phyloP scores from a whole-genome alignment of 2,888 invertebrate genomes.

The Aphidius colemani region DNA sequence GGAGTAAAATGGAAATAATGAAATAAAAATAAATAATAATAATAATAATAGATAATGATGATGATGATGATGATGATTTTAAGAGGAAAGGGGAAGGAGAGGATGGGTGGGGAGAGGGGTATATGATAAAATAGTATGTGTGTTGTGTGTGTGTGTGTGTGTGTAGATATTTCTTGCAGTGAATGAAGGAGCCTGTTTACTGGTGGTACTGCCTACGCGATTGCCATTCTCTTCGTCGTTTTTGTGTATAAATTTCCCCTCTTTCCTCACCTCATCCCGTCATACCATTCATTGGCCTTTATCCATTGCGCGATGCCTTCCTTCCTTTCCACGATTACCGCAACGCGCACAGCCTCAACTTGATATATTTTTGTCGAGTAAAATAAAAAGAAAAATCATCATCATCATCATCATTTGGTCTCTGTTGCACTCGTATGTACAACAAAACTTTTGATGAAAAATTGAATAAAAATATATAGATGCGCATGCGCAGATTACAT shows the following conservation, averaged over 20 bases:
- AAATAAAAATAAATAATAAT: background rate
- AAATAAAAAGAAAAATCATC: too few species aligned
- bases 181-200: conserved; percentile 60
- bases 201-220: conserved; percentile 56
- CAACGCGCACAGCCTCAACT: too few species aligned
- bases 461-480: background rate
- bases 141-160: conserved; percentile 41
- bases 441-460: background rate
- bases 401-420: conserved; percentile 50
- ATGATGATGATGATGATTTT: too few species aligned
- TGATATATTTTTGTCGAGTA: too few species aligned
- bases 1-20: background rate
- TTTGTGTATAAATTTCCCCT: background rate
- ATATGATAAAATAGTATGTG: conserved; percentile 51
- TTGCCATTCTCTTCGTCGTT: conserved; percentile 36
- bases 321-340: conserved; percentile 24
- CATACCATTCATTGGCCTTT: conserved; percentile 33
- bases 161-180: conserved; percentile 53
- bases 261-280: conserved; percentile 12
- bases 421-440: conserved; percentile 38
- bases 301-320: conserved; percentile 40
- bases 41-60: too few species aligned
- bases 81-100: background rate
- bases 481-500: conserved; percentile 16
- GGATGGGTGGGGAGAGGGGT: conserved; percentile 33